Evolutionary conservation across 2,113 vertebrate species (phyloP), one percentile per base, ranked within the genome.

Genomic region (Thryonomys swinderianus): DNA sequence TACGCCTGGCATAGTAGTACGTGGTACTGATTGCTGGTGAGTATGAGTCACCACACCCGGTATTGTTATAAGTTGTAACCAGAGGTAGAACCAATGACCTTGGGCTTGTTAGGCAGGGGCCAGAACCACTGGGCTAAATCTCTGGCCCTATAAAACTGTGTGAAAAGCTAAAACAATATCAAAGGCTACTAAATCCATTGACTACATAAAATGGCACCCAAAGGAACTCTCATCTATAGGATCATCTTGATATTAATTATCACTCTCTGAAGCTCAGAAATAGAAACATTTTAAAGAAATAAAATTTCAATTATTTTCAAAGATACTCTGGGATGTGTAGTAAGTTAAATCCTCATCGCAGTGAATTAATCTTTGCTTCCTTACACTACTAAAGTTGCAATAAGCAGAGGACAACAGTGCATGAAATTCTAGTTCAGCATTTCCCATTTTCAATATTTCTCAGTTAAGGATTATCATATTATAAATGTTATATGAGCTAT

Each of bases 221-320:
- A 82, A 30, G 20, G 12, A 42, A 59, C 37, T 55, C 69, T 88
- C 21, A 85, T 4, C 9, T 34, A 27, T 3, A 91, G 67, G 18
- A n/a, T 40, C 11, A 61, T 11, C 51, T 64, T 59, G 5, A 55
- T 88, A 20, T 8, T 67, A 40, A 79, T 42, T 21, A 42, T 1
- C 8, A 7, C 12, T 79, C 86, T 69, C 51, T 90, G 62, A 93
- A 85, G 34, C 13, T 79, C 40, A 82, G 13, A 95, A 73, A 91
- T 59, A 1, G 13, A 94, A 66, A 53, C 8, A 23, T 57, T 66
- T 66, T 27, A 6, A 76, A 37, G 20, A 93, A 90, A 55, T 9
- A 83, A 84, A 30, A 30, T 37, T 90, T 82, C 40, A 61, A 7
- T 71, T 78, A 81, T 83, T 89, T 94, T n/a, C 81, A 94, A 96